Percentiles rank a stretch among this genome's conserved stretches.
Evolutionary conservation across 2,113 vertebrate species (phyloP).

Genomic region (human): GRCh38 chr14:35744501-35745000

Average conservation of each 20-base stretch:
- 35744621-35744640: not conserved
- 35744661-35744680: not conserved
- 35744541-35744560: not conserved
- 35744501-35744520: not conserved
- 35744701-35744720: not conserved
- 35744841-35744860: not conserved
- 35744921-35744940: not conserved
- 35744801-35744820: not conserved
- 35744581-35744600: not conserved
- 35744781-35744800: not conserved
- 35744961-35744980: not conserved
- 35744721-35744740: not conserved
- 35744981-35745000: not conserved
- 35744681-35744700: not conserved
- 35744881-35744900: not conserved
- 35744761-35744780: not conserved
- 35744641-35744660: not conserved
- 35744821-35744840: not conserved
- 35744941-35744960: not conserved
- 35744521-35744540: not conserved
- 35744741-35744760: not conserved
- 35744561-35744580: not conserved
- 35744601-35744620: not conserved
- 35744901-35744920: not conserved
- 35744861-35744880: not conserved